Conservation (phyloP, 2,888 invertebrate species). For the Psococerastis gibbosa region DNA sequence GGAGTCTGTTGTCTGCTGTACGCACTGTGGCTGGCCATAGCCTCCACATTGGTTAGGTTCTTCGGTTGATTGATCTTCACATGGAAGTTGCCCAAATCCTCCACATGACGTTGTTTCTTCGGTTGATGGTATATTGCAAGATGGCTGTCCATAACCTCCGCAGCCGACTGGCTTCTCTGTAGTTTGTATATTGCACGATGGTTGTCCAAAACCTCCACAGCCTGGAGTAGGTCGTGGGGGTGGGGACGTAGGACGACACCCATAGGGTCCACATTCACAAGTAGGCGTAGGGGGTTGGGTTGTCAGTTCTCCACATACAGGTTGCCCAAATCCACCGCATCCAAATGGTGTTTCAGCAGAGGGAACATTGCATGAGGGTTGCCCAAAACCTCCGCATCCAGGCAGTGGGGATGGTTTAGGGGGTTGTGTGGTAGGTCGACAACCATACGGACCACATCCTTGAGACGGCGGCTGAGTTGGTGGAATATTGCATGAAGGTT, state of each 20-base stretch:
- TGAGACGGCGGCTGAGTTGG: background rate
- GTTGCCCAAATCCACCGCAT: background rate
- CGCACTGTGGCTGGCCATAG: background rate
- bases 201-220: slow-evolving; percentile 4
- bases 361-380: background rate
- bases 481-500: background rate
- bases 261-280: background rate
- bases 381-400: background rate
- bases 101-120: slow-evolving; percentile 2
- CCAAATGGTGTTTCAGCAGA: background rate
- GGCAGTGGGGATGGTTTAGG: background rate
- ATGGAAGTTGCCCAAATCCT: background rate
- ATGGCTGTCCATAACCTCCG: background rate
- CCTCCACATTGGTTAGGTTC: slow-evolving; percentile 13
- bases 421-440: background rate
- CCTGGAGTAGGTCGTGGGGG: slow-evolving; percentile 8
- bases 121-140: background rate
- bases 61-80: slow-evolving; percentile 9
- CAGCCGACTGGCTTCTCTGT: slow-evolving; percentile 6
- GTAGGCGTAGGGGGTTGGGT: background rate
- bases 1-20: too few species aligned
- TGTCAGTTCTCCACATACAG: background rate
- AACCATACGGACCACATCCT: background rate
- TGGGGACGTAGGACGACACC: background rate
- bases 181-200: slow-evolving; percentile 11